These are phyloP conservation scores for Nothoprocta pentlandii DNA, from an alignment of 2,113 vertebrate genomes.

Conservation along the genomic window DNA sequence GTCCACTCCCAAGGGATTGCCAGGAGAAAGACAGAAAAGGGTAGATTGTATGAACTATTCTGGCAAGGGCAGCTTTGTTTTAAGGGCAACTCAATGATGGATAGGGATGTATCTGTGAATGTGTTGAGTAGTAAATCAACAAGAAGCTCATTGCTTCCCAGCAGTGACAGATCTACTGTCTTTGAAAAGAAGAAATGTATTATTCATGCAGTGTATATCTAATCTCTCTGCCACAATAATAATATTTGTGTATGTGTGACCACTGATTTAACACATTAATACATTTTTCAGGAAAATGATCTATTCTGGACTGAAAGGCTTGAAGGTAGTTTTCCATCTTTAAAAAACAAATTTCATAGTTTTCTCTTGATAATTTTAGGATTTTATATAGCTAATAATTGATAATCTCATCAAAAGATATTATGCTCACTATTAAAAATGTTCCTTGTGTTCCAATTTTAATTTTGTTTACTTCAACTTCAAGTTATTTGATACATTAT, in stretches of 20 bases:
- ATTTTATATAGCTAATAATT: neutral
- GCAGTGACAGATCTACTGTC: neutral
- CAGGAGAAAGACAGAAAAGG: neutral
- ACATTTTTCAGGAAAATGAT: neutral
- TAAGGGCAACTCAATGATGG: neutral
- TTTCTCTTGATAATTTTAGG: neutral
- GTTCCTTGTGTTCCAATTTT: neutral
- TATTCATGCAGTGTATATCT: neutral
- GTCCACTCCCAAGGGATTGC: neutral
- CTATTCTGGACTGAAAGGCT: neutral
- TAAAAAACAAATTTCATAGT: neutral
- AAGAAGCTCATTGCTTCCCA: neutral
- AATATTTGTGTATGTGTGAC: neutral
- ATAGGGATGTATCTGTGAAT: neutral
- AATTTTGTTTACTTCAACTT: conserved; percentile 14
- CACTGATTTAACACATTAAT: neutral
- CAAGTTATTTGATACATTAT: neutral
- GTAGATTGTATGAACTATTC: neutral
- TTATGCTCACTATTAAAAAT: neutral
- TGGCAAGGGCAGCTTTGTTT: neutral
- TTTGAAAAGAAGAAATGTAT: neutral
- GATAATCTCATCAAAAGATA: neutral
- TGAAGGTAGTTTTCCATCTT: neutral
- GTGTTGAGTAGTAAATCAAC: neutral
- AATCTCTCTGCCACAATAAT: neutral